A percentile compares a stretch with the other conserved stretches of the same genome.
Conservation (phyloP, 1,140 invertebrate genomes). For the Acyrthosiphon pisum region DNA sequence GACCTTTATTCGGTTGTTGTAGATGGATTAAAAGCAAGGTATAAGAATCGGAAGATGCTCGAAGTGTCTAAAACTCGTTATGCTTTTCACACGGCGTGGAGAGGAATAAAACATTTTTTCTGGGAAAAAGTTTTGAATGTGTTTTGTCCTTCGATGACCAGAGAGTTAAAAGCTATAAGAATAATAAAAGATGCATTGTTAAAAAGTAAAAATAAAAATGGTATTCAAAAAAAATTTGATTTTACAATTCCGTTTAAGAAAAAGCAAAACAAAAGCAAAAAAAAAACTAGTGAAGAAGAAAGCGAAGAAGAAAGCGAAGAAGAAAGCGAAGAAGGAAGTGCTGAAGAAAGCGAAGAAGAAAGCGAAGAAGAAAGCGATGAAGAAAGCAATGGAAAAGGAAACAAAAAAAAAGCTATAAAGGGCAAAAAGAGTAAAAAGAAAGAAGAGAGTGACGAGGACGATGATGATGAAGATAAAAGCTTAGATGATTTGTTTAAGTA, state of each 20-base stretch:
- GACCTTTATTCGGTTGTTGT: neutral
- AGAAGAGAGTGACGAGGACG: neutral
- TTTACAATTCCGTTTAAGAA: neutral
- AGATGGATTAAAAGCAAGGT: neutral
- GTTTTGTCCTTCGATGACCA: neutral
- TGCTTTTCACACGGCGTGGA: neutral
- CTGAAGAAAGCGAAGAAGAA: neutral
- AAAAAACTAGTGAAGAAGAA: neutral
- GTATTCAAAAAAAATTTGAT: neutral
- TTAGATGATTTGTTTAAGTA: neutral
- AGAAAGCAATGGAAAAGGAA: neutral
- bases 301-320: neutral
- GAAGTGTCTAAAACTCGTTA: neutral
- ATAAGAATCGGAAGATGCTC: neutral
- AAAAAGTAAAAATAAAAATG: too few species aligned
- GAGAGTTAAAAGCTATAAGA: neutral
- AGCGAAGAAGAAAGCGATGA: neutral
- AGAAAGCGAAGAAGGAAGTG: neutral
- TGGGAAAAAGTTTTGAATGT: neutral
- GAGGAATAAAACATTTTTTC: neutral
- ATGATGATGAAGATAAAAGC: neutral
- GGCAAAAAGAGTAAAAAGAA: neutral
- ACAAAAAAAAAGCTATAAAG: neutral
- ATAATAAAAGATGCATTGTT: neutral
- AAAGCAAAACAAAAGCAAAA: neutral